phyloP scores from a whole-genome alignment of 2,113 vertebrate genomes.

The Aspiorhynchus laticeps region DNA sequence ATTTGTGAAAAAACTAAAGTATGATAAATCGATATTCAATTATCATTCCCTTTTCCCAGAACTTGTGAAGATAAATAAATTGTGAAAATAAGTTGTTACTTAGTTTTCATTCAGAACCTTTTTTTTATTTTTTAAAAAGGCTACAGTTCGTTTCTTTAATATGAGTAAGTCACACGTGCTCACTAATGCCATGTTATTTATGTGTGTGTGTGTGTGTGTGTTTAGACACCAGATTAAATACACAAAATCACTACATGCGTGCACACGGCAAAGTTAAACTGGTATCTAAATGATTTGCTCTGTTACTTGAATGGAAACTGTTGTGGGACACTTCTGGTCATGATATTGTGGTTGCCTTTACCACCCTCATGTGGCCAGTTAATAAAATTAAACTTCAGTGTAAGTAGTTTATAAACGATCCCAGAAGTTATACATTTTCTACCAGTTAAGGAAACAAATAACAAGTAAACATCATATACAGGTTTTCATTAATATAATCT shows the following conservation, averaged over 20 bases:
- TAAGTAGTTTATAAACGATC: background rate
- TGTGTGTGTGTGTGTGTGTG: background rate
- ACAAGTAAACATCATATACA: slow-evolving; percentile 9
- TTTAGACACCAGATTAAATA: background rate
- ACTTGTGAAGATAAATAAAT: no score
- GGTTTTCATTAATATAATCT: slow-evolving; percentile 85
- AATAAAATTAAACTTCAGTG: slow-evolving; percentile 1
- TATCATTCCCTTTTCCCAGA: background rate
- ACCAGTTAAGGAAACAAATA: slow-evolving; percentile 38
- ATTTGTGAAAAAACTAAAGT: background rate
- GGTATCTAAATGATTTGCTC: background rate
- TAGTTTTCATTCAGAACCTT: background rate
- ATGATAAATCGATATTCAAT: background rate
- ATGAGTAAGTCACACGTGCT: background rate
- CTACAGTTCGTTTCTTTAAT: background rate
- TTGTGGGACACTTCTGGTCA: slow-evolving; percentile 1
- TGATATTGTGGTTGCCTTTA: slow-evolving; percentile 37
- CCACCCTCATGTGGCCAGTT: slow-evolving; percentile 55
- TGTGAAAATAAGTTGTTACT: background rate
- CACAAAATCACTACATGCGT: background rate
- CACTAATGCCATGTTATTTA: background rate
- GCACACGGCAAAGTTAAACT: background rate
- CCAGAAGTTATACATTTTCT: background rate
- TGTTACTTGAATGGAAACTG: slow-evolving; percentile 1
- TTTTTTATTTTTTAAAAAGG: background rate